phyloP scores from a whole-genome alignment of 2,888 invertebrate genomes.

The Podotricha telesiphe region DNA sequence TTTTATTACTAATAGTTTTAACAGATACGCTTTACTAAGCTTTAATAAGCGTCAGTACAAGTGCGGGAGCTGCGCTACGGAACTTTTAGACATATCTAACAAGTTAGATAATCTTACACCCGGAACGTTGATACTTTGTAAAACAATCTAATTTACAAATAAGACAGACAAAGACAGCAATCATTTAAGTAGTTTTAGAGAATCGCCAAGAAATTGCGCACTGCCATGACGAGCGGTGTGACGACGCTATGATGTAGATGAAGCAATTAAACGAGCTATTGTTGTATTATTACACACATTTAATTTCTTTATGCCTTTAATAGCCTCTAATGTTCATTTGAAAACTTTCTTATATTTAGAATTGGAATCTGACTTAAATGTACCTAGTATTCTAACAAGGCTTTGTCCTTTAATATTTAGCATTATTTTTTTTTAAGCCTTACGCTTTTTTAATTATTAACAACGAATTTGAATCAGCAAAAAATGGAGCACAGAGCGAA shows the following conservation, averaged over 20 bases:
- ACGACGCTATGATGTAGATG: constrained; percentile 49
- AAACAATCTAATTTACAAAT: neutral
- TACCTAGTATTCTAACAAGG: neutral
- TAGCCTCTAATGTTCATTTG: neutral
- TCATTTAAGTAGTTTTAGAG: constrained; percentile 21
- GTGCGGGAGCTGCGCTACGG: no score
- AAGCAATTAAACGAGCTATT: constrained; percentile 38
- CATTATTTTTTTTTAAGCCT: no score
- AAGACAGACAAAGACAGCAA: neutral
- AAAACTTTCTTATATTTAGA: neutral
- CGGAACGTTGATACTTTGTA: neutral
- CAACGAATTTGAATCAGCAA: no score
- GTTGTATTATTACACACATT: constrained; percentile 8
- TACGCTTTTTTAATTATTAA: no score
- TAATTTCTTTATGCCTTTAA: constrained; percentile 1
- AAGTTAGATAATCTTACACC: neutral
- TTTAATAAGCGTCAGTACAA: no score
- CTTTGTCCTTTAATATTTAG: no score
- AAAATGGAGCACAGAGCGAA: no score
- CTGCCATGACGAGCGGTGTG: constrained; percentile 29
- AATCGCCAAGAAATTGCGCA: constrained; percentile 34
- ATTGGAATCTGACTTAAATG: neutral
- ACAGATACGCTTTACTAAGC: no score
- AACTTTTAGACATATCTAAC: neutral
- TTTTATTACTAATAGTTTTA: no score